A percentile compares a stretch with the other conserved stretches of the same genome.
Conservation (phyloP, 2,797 vertebrate genomes). For the Meda fulgida region DNA sequence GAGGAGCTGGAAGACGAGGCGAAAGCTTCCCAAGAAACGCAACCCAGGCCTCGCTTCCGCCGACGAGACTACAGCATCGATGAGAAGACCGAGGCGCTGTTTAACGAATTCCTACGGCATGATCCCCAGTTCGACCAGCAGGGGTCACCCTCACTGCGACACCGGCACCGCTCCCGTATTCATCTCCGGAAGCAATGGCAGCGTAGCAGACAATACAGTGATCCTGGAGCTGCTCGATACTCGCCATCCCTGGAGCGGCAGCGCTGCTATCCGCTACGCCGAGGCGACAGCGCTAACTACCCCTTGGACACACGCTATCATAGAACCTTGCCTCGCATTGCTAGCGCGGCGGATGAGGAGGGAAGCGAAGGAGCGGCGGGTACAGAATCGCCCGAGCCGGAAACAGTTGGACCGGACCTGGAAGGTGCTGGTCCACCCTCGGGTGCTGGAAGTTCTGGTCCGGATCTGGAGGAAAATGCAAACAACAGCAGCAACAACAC, state of each 20-base stretch:
- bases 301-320: slow-evolving; percentile 82
- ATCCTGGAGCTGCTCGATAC: slow-evolving; percentile 83
- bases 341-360: slow-evolving; percentile 85
- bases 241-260: slow-evolving; percentile 77
- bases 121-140: slow-evolving; percentile 91
- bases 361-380: slow-evolving; percentile 70
- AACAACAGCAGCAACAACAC: slow-evolving; percentile 60
- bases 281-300: slow-evolving; percentile 80
- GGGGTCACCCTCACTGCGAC: slow-evolving; percentile 80
- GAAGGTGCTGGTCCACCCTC: background rate
- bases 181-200: slow-evolving; percentile 96
- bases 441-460: slow-evolving; percentile 21
- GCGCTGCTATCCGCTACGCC: slow-evolving; percentile 74
- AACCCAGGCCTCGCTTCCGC: slow-evolving; percentile 68
- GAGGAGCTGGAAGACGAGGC: slow-evolving; percentile 78
- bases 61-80: slow-evolving; percentile 99
- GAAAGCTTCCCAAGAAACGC: slow-evolving; percentile 23
- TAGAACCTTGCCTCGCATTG: slow-evolving; percentile 88
- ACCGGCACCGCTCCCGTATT: slow-evolving; percentile 85
- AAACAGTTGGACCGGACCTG: background rate
- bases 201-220: slow-evolving; percentile 93
- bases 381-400: background rate
- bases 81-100: slow-evolving; percentile 94
- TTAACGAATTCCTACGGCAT: slow-evolving; percentile 94
- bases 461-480: slow-evolving; percentile 50